These are phyloP conservation scores for Melolontha melolontha DNA, from an alignment of 2,888 invertebrate species.

Conservation along the genomic window DNA sequence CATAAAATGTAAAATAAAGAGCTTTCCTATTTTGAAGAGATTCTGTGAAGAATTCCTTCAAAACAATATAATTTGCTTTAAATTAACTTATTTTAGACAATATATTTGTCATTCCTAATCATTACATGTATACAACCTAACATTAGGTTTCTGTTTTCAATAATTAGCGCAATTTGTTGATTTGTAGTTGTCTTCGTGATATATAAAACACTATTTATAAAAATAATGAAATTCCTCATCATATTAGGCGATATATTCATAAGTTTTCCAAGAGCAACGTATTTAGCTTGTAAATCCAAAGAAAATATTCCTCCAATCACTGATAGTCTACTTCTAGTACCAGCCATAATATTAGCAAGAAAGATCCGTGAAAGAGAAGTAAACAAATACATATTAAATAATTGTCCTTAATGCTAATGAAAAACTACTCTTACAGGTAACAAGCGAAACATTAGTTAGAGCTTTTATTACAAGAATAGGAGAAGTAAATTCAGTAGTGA, in stretches of 20 bases:
- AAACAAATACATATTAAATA: neutral
- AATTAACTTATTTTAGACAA: no score
- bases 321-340: constrained; percentile 71
- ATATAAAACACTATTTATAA: constrained; percentile 4
- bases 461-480: constrained; percentile 82
- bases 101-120: no score
- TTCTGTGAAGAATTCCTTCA: no score
- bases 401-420: neutral
- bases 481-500: constrained; percentile 82
- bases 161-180: no score
- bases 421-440: constrained; percentile 62
- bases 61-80: no score
- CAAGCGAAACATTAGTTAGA: constrained; percentile 66
- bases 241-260: constrained; percentile 2
- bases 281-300: neutral
- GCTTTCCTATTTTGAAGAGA: no score
- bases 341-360: constrained; percentile 76
- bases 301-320: constrained; percentile 22
- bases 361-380: constrained; percentile 81
- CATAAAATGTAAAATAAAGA: no score
- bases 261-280: neutral
- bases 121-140: no score
- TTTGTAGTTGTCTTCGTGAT: constrained; percentile 5
- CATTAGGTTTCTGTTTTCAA: no score
- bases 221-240: neutral